Evolutionary conservation across 1,140 invertebrate genomes (phyloP).

Genomic region (Sipha flava): DNA sequence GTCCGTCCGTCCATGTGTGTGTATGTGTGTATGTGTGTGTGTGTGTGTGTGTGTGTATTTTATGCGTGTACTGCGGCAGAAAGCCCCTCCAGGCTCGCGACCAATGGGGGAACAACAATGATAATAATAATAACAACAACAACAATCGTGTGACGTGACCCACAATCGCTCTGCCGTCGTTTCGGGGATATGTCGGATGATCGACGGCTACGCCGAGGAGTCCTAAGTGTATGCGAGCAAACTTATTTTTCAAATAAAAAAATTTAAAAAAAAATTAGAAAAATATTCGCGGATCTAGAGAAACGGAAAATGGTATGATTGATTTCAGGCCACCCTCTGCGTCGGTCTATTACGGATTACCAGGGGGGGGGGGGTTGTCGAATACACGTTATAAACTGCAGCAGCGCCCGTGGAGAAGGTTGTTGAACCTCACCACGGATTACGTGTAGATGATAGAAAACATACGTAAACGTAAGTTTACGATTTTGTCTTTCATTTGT

Average conservation of each 20-base stretch:
- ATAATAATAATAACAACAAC: not conserved
- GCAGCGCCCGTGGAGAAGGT: not conserved
- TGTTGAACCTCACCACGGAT: not conserved
- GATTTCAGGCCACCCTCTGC: conserved; percentile 16
- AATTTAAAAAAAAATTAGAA: not conserved
- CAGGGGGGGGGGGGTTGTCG: not conserved
- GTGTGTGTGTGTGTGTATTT: not conserved
- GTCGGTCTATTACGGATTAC: conserved; percentile 23
- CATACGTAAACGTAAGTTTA: not conserved
- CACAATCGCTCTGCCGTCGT: not conserved
- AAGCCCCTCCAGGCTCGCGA: not conserved
- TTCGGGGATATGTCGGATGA: not conserved
- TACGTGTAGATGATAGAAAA: not conserved
- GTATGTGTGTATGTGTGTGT: not conserved
- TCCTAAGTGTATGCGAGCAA: too few species aligned
- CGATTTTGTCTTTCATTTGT: not conserved
- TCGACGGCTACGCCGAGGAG: not conserved
- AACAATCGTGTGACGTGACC: not conserved
- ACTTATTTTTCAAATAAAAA: too few species aligned
- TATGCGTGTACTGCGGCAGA: not conserved
- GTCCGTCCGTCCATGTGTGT: not conserved
- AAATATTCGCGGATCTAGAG: not conserved
- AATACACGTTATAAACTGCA: not conserved
- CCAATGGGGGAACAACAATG: not conserved
- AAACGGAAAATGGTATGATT: not conserved